These are phyloP conservation scores for Ondatra zibethicus DNA, from an alignment of 2,113 vertebrate species.

Conservation along the genomic window DNA sequence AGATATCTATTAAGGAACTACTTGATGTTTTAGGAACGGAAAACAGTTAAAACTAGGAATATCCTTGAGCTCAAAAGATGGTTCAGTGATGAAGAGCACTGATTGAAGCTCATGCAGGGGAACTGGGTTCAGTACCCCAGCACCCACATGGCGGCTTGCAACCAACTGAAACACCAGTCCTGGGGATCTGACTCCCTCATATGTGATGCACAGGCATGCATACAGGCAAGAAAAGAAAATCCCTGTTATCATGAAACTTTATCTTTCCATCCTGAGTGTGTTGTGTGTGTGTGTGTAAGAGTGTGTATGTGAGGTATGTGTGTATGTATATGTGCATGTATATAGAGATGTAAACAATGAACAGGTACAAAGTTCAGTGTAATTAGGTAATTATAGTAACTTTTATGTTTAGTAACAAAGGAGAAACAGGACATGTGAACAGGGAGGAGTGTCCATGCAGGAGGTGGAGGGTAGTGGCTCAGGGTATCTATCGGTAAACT, in stretches of 20 bases:
- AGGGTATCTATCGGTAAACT: no score
- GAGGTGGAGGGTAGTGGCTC: accelerated
- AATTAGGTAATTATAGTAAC: not conserved
- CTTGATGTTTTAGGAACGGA: not conserved
- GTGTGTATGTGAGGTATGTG: not conserved
- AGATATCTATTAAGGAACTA: not conserved
- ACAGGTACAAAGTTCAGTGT: not conserved
- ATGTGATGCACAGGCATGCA: no score
- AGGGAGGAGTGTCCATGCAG: not conserved
- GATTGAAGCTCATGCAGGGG: not conserved
- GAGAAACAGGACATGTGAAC: no score
- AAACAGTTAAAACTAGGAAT: not conserved
- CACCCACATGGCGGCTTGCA: not conserved
- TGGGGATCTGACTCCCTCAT: not conserved
- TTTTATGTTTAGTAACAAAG: not conserved
- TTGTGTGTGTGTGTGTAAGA: not conserved
- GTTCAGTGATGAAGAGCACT: not conserved
- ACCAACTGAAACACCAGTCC: not conserved
- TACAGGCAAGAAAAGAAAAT: no score
- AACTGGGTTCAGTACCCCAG: not conserved
- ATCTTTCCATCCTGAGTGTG: not conserved
- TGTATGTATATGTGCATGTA: accelerated
- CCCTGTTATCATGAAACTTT: not conserved
- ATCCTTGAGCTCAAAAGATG: not conserved
- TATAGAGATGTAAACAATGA: not conserved